Percentiles rank a stretch among this genome's conserved stretches.
phyloP scores from a whole-genome alignment of 2,113 vertebrate genomes.

The Vicugna pacos region DNA sequence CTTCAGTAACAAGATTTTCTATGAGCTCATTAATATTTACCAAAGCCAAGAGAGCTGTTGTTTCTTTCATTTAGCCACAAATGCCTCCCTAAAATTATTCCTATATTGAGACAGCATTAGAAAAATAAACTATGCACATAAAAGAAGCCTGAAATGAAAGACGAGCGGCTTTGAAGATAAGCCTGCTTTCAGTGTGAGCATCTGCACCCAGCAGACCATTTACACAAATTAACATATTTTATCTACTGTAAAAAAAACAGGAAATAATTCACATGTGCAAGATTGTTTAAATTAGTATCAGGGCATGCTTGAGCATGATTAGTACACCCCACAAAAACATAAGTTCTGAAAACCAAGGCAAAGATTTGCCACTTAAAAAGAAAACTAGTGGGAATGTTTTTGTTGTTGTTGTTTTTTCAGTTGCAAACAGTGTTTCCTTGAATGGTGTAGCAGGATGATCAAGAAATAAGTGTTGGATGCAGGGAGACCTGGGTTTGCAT shows the following conservation, averaged over 20 bases:
- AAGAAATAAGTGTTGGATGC: background rate
- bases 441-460: slow-evolving; percentile 16
- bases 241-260: slow-evolving; percentile 84
- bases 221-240: slow-evolving; percentile 91
- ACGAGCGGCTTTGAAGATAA: slow-evolving; percentile 87
- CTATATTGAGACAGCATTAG: slow-evolving; percentile 86
- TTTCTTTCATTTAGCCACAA: slow-evolving; percentile 83
- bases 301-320: slow-evolving; percentile 80
- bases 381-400: slow-evolving; percentile 8
- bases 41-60: slow-evolving; percentile 72
- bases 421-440: background rate
- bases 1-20: slow-evolving; percentile 84
- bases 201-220: slow-evolving; percentile 87
- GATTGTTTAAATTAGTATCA: slow-evolving; percentile 85
- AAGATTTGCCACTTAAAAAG: slow-evolving; percentile 69
- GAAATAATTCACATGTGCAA: slow-evolving; percentile 85
- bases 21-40: slow-evolving; percentile 87
- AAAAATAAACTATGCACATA: slow-evolving; percentile 86
- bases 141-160: slow-evolving; percentile 86
- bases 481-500: background rate
- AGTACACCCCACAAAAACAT: slow-evolving; percentile 68
- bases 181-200: slow-evolving; percentile 83
- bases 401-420: background rate
- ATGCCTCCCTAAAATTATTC: slow-evolving; percentile 83
- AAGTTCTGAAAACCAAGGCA: slow-evolving; percentile 80